Conservation (phyloP, 2,797 vertebrate genomes). For the Eulemur mongoz region DNA sequence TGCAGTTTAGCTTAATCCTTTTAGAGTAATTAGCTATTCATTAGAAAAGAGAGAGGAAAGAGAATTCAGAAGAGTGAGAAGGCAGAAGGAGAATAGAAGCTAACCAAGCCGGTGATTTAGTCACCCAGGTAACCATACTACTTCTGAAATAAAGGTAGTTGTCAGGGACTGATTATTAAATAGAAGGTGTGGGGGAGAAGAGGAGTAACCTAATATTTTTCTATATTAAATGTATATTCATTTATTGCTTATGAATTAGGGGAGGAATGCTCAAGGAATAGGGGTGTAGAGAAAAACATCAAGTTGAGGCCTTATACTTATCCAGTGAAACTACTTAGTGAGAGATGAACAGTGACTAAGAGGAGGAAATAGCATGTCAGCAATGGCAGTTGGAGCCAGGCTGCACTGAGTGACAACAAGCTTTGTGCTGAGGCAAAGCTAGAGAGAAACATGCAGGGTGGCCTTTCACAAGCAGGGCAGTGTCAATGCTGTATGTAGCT, state of each 20-base stretch:
- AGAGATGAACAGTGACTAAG: not conserved
- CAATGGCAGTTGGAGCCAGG: not conserved
- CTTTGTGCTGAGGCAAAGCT: conserved; percentile 16
- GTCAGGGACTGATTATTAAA: not conserved
- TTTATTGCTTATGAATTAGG: conserved; percentile 21
- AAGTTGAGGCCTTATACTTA: not conserved
- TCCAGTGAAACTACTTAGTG: not conserved
- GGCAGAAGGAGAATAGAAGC: not conserved
- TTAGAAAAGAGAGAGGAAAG: conserved; percentile 13
- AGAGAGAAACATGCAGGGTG: not conserved
- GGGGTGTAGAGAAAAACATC: not conserved
- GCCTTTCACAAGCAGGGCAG: not conserved
- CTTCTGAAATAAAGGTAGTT: conserved; percentile 27
- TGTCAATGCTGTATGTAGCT: not conserved
- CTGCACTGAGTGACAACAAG: not conserved
- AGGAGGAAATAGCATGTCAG: conserved; percentile 19
- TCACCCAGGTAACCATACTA: not conserved
- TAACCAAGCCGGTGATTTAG: conserved; percentile 26
- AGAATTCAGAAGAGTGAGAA: not conserved
- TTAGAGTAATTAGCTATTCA: conserved; percentile 61
- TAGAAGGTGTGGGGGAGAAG: not conserved
- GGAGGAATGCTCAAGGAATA: not conserved
- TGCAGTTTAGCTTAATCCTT: conserved; percentile 51
- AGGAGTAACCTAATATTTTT: not conserved
- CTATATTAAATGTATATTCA: not conserved